Base-by-base conservation (phyloP, 1,140 invertebrate species). In the Coenobita brevimanus region DNA sequence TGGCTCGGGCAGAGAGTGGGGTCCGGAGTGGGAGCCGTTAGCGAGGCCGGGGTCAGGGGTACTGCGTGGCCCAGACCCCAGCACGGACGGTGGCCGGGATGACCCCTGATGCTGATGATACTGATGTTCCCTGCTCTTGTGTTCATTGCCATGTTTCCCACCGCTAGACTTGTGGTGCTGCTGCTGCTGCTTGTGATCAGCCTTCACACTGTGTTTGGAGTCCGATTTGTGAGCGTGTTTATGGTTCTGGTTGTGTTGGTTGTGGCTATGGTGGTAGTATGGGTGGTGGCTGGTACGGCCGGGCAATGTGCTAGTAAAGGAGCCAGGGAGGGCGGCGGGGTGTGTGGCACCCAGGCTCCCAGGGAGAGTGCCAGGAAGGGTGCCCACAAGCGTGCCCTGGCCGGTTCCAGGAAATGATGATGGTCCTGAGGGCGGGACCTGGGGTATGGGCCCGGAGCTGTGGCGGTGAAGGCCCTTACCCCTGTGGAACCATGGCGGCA, bases 401-500 rank as follows among this genome's bases (percentile, higher is more conserved):
- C 33, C 4, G 17, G 81, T 30, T 21, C 76, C 76, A 3, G 85
- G 85, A 27, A 81, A 87, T 0, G 85, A 87, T n/a, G 85, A 64
- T 2, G 85, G 85, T 13, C 85, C 85, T n/a, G 85, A 80, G 17
- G 85, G 60, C 24, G 78, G 33, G 46, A 87, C 38, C 64, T 87
- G 85, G n/a, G 85, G 85, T 15, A 87, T 87, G 33, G 85, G 85
- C 10, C 85, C 85, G 0, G 85, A 87, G 64, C 43, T 87, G 76
- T 87, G 85, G 1, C 85, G 76, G 41, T 62, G 76, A 30, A 87
- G 85, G 36, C 76, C 78, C 85, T 87, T 87, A n/a, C 85, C 85
- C 33, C 85, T 67, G 24, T 87, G 85, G 3, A 87, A 46, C 85
- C 85, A 87, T 10, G 85, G 85, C 13, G 85, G 85, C 21, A 87